Percentiles rank a stretch among this genome's conserved stretches.
Conservation (phyloP, 2,888 invertebrate genomes). For the Hecatera dysodea region DNA sequence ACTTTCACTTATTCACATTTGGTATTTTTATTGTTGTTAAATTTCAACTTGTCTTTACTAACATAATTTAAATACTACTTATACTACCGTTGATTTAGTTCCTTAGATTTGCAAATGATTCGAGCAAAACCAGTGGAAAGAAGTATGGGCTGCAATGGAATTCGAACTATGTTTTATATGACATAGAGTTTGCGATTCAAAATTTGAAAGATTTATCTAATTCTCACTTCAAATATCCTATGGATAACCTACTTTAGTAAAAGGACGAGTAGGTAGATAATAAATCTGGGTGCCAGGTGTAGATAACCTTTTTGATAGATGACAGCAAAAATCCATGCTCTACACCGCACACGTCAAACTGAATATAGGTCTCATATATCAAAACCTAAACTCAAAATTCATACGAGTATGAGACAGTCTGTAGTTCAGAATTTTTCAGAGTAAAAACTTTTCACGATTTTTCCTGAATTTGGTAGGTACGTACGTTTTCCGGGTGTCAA, state of each 20-base stretch:
- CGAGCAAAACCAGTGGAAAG: too few species aligned
- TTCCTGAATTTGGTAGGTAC: too few species aligned
- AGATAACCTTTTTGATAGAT: constrained; percentile 31
- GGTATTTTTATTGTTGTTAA: too few species aligned
- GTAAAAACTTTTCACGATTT: too few species aligned
- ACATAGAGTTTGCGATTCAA: too few species aligned
- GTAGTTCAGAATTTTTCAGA: constrained; percentile 2
- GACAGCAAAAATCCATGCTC: constrained; percentile 15
- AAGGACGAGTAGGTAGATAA: neutral
- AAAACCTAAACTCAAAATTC: constrained; percentile 39
- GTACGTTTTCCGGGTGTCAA: too few species aligned
- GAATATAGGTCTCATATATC: constrained; percentile 48
- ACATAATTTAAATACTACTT: too few species aligned
- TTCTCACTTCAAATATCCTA: too few species aligned
- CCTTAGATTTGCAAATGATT: too few species aligned
- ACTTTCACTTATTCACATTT: too few species aligned
- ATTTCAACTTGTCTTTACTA: too few species aligned
- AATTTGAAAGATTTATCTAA: neutral
- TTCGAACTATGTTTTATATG: neutral
- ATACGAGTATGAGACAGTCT: neutral
- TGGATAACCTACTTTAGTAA: neutral
- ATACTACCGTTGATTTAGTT: too few species aligned
- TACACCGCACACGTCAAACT: constrained; percentile 37
- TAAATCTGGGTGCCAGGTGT: constrained; percentile 14
- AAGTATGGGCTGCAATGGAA: neutral